Evolutionary conservation across 23 tunicate species (phyloP), one percentile per base, ranked within the genome.

Genomic region (Halocynthia aurantium): DNA sequence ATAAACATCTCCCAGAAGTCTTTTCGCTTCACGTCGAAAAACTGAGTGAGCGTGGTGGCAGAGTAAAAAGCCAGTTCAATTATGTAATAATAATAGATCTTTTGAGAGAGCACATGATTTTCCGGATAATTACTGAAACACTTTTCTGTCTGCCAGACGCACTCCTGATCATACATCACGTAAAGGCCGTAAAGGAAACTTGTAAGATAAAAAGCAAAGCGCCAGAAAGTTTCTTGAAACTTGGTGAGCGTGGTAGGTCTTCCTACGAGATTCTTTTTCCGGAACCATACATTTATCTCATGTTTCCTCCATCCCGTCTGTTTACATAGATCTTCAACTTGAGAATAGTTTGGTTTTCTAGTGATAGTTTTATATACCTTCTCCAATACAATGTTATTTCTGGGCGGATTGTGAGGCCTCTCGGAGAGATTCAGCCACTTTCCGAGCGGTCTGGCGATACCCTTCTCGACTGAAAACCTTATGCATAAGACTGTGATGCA

Each of bases 1-100:
- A 79, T 52, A 58, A 79, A 92, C 98, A 92, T 92, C 5, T 76
- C 76, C 98, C 98, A 92, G 56, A 92, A 92, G 52, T 92, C 98
- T 75, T 92, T 92, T 78, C 98, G 57, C 55, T 82, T 92, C 9
- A 92, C 84, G 53, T 92, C 98, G 64, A 92, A 92, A 77, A 92
- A 92, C 81, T 92, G 98, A 8, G 98, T 87, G 8, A 86, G 51
- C 6, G 82, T 74, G 49, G 93, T 87, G 9, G 92, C 82, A 6
- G 91, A 72, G 68, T 92, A 92, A 66, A 92, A 92, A 13, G 92
- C 92, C 18, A 92, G 44, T 50, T 92, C 92, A 18, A 78, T 78
- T 20, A 76, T 78, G 68, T 83, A 92, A 74, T 92, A 92, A 88
- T 88, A 86, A 50, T 82, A 86, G 17, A 49, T 82, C 6, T 69